Base-by-base conservation (phyloP, 2,888 invertebrate genomes). In the Pollenia amentaria region DNA sequence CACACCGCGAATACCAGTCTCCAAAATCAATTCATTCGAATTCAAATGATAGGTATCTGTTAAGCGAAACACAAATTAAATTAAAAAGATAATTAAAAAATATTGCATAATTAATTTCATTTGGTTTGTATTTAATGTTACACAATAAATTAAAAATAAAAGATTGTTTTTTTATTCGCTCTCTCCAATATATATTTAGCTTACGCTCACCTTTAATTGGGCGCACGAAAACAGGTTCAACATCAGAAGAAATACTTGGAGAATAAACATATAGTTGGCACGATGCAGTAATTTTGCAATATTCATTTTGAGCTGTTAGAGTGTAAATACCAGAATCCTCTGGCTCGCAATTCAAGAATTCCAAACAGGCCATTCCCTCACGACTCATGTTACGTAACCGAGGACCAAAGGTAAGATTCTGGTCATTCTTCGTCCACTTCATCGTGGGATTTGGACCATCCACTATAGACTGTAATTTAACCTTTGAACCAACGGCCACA, bases 271-370 rank as follows among this genome's bases (percentile, higher is more conserved):
- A 95, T 62, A 98, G 92, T 88, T 95, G 94, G 12, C 97, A 96
- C n/a, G 95, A 95, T 12, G 96, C 96, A 44, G 94, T 95, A 4
- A 95, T 94, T 82, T 95, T 95, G 40, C 97, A 97, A 89, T 96
- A 95, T 85, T 95, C 94, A 92, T 97, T 98, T 89, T 95, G 95
- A 14, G 96, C 97, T 0, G 95, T 94, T 89, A 97, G 97, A 8
- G 95, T 95, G 90, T 97, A 98, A 89, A 96, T 95, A n/a, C 97
- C 98, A 1, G 96, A 95, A 92, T 97, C 97, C 80, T 94, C 95
- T 0, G 95, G 94, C 11, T 94, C 93, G 0, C 96, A 95, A 88
- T 95, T 95, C 12, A 95, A 91, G 29, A 97, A 95, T 93, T 97
- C 97, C 87, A 97, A 92, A 48, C 96, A 96, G 1, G 96, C 96